Evolutionary conservation across 2,113 vertebrate species (phyloP), one percentile per base, ranked within the genome.

Genomic region (Alligator mississippiensis): DNA sequence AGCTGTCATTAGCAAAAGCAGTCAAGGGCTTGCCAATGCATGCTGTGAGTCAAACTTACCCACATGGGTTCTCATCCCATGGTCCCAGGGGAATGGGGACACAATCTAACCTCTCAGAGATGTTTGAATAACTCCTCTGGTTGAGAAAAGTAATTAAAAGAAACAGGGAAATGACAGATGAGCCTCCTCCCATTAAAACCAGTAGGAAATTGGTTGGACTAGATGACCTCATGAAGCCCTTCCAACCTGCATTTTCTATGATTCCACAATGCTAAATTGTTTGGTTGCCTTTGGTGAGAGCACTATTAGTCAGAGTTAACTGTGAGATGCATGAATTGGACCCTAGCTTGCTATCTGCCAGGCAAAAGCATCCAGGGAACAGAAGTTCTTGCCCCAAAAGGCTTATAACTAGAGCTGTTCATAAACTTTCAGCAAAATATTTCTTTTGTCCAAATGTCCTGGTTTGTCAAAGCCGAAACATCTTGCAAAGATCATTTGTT

Each of bases 51-150:
- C 93, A 94, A 90, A 16, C 70, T 89, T 92, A 94, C 94, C 96
- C 96, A 93, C 96, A 94, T 96, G 96, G 94, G 94, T 94, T 62
- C 85, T 95, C 89, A 94, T 94, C 85, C 94, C 72, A 77, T 87
- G 77, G n/a, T 93, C 92, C 96, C n/a, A n/a, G n/a, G n/a, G n/a
- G n/a, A n/a, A n/a, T n/a, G n/a, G n/a, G n/a, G n/a, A n/a, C n/a
- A n/a, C n/a, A 85, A 94, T 95, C 85, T 94, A 93, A 94, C 96
- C 94, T 95, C 95, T 96, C 87, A 93, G 86, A 74, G 94, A 89
- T 78, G 94, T 85, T 96, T 94, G 92, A 97, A 89, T 76, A 93
- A 93, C 89, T 96, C 92, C 89, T 95, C 64, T 92, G 91, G 82
- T 93, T 94, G 78, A 97, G 93, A 89, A 74, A 89, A 78, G 83